Conservation (phyloP, 2,113 vertebrate genomes). For the Jaculus jaculus region DNA sequence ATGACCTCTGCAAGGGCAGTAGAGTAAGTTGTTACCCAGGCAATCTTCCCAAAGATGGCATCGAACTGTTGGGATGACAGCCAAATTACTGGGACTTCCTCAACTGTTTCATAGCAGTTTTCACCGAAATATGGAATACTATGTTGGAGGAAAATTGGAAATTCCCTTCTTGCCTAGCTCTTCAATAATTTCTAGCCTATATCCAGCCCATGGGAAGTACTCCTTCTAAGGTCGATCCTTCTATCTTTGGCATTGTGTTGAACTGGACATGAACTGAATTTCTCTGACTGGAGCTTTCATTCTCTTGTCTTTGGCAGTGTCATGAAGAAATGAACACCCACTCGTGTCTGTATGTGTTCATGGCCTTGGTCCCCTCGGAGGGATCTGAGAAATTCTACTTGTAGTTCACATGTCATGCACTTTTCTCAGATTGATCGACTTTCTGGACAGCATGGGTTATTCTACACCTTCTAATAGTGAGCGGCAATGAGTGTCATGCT, state of each 20-base stretch:
- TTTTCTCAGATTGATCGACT: too few species aligned
- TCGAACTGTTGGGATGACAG: neutral
- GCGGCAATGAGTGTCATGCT: accelerated
- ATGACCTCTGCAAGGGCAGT: neutral
- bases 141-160: neutral
- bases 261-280: neutral
- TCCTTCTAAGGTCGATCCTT: neutral
- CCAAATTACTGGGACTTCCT: conserved; percentile 17
- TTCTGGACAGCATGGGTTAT: neutral
- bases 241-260: neutral
- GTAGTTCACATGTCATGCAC: neutral
- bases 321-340: neutral
- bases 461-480: neutral
- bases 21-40: neutral
- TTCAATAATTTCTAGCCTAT: neutral
- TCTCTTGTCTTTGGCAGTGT: neutral
- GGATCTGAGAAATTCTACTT: neutral
- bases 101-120: neutral
- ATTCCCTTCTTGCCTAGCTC: neutral
- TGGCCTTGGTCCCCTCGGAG: neutral
- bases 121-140: neutral
- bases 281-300: neutral
- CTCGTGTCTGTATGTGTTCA: accelerated
- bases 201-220: neutral
- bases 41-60: neutral